Percentiles rank a stretch among this genome's conserved stretches.
Conservation (phyloP, 2,888 invertebrate genomes). For the Archaeoteleia sp. region DNA sequence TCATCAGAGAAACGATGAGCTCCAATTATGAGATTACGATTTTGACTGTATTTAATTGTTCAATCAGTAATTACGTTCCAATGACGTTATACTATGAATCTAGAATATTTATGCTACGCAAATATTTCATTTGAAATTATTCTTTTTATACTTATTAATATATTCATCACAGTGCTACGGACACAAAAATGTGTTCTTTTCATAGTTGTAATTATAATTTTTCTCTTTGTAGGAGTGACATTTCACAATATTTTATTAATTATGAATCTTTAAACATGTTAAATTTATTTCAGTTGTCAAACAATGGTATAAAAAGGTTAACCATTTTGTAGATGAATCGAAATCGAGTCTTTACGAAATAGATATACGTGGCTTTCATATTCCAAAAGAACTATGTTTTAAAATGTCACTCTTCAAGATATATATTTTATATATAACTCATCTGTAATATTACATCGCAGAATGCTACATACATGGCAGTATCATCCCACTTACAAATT, state of each 20-base stretch:
- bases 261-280: too few relatives aligned
- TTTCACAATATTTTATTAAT: slow-evolving; percentile 2
- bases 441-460: slow-evolving; percentile 57
- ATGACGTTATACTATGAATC: slow-evolving; percentile 68
- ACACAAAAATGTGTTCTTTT: slow-evolving; percentile 74
- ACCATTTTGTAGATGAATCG: too few relatives aligned
- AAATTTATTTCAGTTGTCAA: too few relatives aligned
- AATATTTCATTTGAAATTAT: slow-evolving; percentile 65
- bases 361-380: too few relatives aligned
- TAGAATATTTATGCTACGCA: slow-evolving; percentile 68
- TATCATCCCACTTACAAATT: slow-evolving; percentile 69
- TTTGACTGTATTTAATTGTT: slow-evolving; percentile 54
- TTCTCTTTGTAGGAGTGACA: slow-evolving; percentile 12
- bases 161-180: slow-evolving; percentile 75
- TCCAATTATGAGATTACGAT: slow-evolving; percentile 55
- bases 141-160: slow-evolving; percentile 66
- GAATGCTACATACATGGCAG: slow-evolving; percentile 71
- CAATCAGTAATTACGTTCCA: slow-evolving; percentile 64
- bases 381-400: too few relatives aligned
- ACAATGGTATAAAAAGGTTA: too few relatives aligned
- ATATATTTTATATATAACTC: too few relatives aligned
- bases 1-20: slow-evolving; percentile 54
- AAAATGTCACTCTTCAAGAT: too few relatives aligned
- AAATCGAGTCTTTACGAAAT: too few relatives aligned
- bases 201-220: slow-evolving; percentile 51